Base-by-base conservation (phyloP, 1,140 invertebrate genomes). In the Cydia pomonella region DNA sequence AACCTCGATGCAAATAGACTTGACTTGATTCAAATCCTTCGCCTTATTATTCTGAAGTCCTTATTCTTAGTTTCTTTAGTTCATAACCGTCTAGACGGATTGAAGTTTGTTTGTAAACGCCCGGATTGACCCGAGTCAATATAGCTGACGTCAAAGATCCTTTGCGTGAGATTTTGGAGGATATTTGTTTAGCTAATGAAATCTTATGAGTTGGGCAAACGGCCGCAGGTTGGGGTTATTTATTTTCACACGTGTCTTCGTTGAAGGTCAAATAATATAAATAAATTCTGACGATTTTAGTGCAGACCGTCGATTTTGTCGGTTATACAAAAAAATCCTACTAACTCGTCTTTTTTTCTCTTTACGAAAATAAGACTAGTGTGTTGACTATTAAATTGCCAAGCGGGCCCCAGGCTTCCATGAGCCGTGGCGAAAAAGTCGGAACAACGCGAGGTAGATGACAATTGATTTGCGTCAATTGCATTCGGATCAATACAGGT, bases 111-210 rank as follows among this genome's bases (percentile, higher is more conserved):
- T 69, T 21, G 53, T 53, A 13, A 29, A 33, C 29, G 27, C 29
- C 63, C 64, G 64, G n/a, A 18, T n/a, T 69, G 64, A 69, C 64
- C 33, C 18, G 64, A 18, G 29, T 38, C 16, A 69, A 69, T 66
- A 66, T 27, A 27, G 25, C 1, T 66, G 63, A 66, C 25, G 63
- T 13, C 63, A 66, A 29, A 66, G 25, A 29, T 66, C 63, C 63
- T 29, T 33, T 63, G 62, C 25, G 27, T n/a, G 23, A 33, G 27
- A 12, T 33, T 69, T 33, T 18, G 29, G 33, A 59, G 27, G 64
- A 69, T 66, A 33, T 69, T 69, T 29, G 64, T 18, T 69, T 41
- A 25, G 29, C 29, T 33, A 66, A 66, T 29, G 63, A 59, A 59
- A 59, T 59, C 53, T 59, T 59, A 59, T 59, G 9, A 23, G 53